These are phyloP conservation scores for Ips typographus DNA, from an alignment of 1,140 invertebrate genomes.

Conservation along the genomic window DNA sequence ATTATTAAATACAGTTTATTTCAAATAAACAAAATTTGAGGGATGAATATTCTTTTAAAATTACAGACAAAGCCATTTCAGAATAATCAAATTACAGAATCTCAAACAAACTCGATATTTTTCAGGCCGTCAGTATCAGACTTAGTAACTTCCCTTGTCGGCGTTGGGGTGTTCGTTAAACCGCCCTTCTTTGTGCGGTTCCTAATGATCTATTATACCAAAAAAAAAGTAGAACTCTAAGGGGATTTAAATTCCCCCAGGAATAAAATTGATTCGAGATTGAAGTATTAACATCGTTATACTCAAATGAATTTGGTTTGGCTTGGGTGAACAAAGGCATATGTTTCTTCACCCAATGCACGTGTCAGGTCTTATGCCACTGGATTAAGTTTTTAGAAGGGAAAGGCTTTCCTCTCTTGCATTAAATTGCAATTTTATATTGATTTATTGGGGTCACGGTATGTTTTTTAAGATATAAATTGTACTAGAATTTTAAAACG, in stretches of 20 bases:
- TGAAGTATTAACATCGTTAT: not conserved
- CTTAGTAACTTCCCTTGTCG: not conserved
- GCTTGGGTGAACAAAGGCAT: not conserved
- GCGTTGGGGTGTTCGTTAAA: not conserved
- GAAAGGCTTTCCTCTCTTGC: not conserved
- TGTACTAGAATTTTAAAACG: not conserved
- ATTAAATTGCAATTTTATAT: not conserved
- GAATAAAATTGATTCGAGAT: slow-evolving; percentile 1
- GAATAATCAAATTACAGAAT: too few relatives aligned
- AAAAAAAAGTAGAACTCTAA: not conserved
- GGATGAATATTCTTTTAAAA: too few relatives aligned
- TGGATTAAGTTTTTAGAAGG: not conserved
- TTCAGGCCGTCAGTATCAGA: too few relatives aligned
- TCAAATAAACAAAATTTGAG: too few relatives aligned
- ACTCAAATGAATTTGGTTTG: not conserved
- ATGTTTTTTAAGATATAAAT: not conserved
- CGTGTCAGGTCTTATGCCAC: not conserved
- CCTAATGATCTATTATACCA: not conserved
- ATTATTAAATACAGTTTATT: too few relatives aligned
- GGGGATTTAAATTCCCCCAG: not conserved
- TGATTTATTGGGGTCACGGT: not conserved
- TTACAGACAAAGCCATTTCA: too few relatives aligned
- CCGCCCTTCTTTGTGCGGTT: not conserved
- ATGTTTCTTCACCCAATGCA: not conserved
- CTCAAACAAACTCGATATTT: too few relatives aligned